Conservation (phyloP, 2,888 invertebrate species). For the Tupiocoris notatus region DNA sequence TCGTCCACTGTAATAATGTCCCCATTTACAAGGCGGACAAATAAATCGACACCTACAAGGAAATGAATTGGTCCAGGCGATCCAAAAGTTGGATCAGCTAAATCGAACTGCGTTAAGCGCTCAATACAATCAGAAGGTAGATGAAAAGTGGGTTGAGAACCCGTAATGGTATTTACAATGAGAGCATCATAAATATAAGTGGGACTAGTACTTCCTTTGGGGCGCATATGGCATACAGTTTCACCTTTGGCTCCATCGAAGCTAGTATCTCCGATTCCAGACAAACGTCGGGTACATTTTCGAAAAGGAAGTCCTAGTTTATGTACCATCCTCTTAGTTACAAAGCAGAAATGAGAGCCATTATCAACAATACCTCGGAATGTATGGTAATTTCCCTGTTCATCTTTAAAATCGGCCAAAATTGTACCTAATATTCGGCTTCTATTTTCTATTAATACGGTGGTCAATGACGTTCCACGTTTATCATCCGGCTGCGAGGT, state of each 20-base stretch:
- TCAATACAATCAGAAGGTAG: background rate
- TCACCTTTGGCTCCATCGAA: slow-evolving; percentile 1
- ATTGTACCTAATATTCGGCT: background rate
- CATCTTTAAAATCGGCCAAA: background rate
- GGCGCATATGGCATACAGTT: background rate
- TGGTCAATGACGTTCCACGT: background rate
- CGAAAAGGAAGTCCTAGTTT: background rate
- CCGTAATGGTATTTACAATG: background rate
- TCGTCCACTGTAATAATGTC: background rate
- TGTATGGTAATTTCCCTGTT: background rate
- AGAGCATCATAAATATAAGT: background rate
- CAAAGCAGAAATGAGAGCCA: background rate
- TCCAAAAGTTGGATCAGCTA: slow-evolving; percentile 1
- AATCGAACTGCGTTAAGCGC: background rate
- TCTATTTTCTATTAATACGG: background rate
- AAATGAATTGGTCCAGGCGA: background rate
- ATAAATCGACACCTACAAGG: slow-evolving; percentile 1
- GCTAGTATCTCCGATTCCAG: background rate
- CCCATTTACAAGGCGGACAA: background rate
- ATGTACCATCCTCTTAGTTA: background rate
- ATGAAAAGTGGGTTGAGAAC: background rate
- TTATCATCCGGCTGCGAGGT: background rate
- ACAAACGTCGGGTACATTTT: background rate
- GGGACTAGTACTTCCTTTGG: background rate
- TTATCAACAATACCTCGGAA: background rate